Base-by-base conservation (phyloP, 2,797 vertebrate genomes). In the Protonibea diacanthus region DNA sequence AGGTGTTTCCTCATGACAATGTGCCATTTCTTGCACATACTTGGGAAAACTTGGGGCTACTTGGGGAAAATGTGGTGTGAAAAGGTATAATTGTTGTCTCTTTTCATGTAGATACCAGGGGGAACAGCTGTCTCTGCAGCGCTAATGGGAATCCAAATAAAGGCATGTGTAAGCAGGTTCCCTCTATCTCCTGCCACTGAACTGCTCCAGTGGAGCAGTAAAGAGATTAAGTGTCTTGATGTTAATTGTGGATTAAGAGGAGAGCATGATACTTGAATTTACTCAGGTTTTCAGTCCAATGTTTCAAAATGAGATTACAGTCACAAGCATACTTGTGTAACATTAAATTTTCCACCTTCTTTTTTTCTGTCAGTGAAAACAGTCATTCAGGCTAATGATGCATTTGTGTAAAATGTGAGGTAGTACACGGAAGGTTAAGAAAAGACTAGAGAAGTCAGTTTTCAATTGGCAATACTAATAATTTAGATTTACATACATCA, bases 211-310 rank as follows among this genome's bases (percentile, higher is more conserved):
- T 58, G 29, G 55, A 60, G 61, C 14, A 59, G 49, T 8, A 21
- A 27, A 20, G 40, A 70, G 67, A 74, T 69, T 23, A 66, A 56
- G 11, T 29, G 44, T 45, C 27, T 57, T 48, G 47, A 70, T 71
- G n/a, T 33, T 81, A 72, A 76, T 52, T 67, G 51, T 67, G 45
- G 68, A 62, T 44, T 23, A 56, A 71, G 56, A 66, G 5, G 60
- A 20, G 23, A 55, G 15, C 42, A 33, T 13, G 7, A 25, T 75
- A 23, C 48, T 61, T 66, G 20, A 62, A 48, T 81, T 44, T 59
- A 48, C 48, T 48, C 21, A 49, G 52, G 23, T 48, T 51, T 65
- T 59, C 20, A 58, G 33, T 57, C n/a, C 25, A 18, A 15, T 40
- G 42, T 49, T 56, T 56, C 45, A 65, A 25, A 66, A 29, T 79